A percentile compares a stretch with the other conserved stretches of the same genome.
Evolutionary conservation across 2,888 invertebrate genomes (phyloP).

Genomic region (Pammene fasciana): DNA sequence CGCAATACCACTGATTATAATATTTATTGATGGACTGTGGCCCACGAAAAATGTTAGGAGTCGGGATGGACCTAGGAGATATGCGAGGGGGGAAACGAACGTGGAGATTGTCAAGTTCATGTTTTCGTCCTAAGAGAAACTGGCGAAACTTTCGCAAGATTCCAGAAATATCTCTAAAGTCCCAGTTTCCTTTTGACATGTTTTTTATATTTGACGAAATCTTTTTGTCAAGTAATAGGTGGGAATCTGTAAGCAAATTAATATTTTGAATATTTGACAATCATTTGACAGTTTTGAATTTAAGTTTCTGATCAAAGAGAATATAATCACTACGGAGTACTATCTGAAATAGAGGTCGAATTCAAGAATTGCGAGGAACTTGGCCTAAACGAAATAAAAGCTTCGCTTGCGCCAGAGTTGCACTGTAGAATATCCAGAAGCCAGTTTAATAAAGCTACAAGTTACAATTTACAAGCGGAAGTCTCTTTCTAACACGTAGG

Average conservation of each 20-base stretch:
- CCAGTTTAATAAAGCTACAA: too few relatives aligned
- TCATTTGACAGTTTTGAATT: neutral
- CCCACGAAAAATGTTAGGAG: slow-evolving; percentile 65
- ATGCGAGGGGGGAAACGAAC: slow-evolving; percentile 61
- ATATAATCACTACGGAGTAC: too few relatives aligned
- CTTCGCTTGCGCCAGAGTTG: too few relatives aligned
- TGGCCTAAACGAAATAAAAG: too few relatives aligned
- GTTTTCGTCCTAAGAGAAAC: slow-evolving; percentile 66
- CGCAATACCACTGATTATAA: slow-evolving; percentile 61
- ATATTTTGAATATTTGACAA: neutral
- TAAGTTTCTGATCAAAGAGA: neutral
- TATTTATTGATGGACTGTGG: slow-evolving; percentile 59
- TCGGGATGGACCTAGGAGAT: slow-evolving; percentile 65
- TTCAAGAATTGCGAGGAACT: too few relatives aligned
- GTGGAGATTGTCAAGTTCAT: slow-evolving; percentile 51
- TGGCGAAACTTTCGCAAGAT: slow-evolving; percentile 60
- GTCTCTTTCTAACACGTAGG: too few relatives aligned
- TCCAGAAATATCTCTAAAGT: slow-evolving; percentile 64
- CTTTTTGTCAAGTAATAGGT: neutral
- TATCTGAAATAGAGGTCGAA: too few relatives aligned
- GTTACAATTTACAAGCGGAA: too few relatives aligned
- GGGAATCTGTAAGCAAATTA: neutral
- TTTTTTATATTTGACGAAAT: neutral
- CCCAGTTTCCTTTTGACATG: slow-evolving; percentile 47
- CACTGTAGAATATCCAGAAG: too few relatives aligned